Conservation (phyloP, 2,888 invertebrate genomes). For the Eueremaeus valkanovi region DNA sequence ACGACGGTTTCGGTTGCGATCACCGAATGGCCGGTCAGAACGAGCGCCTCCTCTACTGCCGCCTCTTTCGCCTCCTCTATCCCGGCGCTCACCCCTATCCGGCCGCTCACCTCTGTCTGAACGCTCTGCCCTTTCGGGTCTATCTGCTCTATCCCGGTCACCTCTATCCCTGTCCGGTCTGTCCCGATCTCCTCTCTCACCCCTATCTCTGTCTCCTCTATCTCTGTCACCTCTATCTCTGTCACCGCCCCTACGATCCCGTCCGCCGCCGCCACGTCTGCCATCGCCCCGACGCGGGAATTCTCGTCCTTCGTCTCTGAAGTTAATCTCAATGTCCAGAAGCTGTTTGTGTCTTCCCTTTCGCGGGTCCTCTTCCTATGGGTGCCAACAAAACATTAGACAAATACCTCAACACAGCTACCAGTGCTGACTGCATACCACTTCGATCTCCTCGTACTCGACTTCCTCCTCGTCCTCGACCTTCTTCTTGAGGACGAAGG, state of each 20-base stretch:
- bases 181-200: conserved; percentile 56
- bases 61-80: conserved; percentile 43
- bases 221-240: conserved; percentile 49
- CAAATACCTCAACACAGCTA: neutral
- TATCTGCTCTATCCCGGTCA: conserved; percentile 47
- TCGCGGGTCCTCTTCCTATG: conserved; percentile 45
- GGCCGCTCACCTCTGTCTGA: conserved; percentile 45
- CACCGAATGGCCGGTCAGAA: conserved; percentile 38
- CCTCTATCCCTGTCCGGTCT: conserved; percentile 47
- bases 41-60: conserved; percentile 46
- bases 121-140: conserved; percentile 49
- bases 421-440: conserved; percentile 37
- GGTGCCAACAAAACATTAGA: neutral
- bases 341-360: conserved; percentile 74
- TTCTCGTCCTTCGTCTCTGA: conserved; percentile 60
- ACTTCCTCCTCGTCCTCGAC: conserved; percentile 54
- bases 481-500: conserved; percentile 61
- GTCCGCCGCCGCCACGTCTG: conserved; percentile 56
- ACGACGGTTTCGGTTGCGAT: conserved; percentile 46
- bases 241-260: conserved; percentile 43
- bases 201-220: conserved; percentile 51
- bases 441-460: conserved; percentile 57
- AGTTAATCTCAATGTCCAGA: conserved; percentile 80
- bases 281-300: conserved; percentile 64
- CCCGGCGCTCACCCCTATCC: conserved; percentile 46